Conservation (phyloP, 2,113 vertebrate genomes). For the Nipponia nippon region DNA sequence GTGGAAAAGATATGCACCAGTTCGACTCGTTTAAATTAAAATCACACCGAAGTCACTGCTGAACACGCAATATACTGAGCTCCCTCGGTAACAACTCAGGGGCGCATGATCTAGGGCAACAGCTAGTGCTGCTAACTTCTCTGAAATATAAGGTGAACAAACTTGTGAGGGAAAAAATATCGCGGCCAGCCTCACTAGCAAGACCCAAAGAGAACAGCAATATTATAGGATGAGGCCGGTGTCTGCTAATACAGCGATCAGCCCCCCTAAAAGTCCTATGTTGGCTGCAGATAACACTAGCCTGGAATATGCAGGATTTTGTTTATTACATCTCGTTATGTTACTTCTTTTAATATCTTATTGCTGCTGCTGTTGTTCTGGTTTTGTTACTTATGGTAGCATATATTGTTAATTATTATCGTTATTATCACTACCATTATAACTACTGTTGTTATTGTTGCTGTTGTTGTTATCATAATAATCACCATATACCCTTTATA, state of each 20-base stretch:
- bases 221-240: background rate
- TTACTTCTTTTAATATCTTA: background rate
- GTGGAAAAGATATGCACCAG: background rate
- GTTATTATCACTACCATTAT: background rate
- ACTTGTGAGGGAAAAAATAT: background rate
- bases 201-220: background rate
- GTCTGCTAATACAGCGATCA: background rate
- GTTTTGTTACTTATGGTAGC: background rate
- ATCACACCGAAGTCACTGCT: background rate
- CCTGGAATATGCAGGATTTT: background rate
- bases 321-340: background rate
- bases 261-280: background rate
- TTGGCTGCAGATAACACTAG: background rate
- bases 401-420: background rate
- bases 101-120: background rate
- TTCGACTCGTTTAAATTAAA: fast-evolving
- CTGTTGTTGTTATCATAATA: background rate
- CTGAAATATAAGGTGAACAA: background rate
- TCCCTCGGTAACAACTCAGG: background rate
- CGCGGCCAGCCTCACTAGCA: background rate
- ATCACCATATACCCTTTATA: background rate
- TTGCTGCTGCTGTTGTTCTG: background rate
- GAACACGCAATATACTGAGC: background rate
- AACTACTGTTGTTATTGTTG: background rate
- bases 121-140: background rate